Conservation (phyloP, 2,113 vertebrate genomes). For the Protobothrops mucrosquamatus region DNA sequence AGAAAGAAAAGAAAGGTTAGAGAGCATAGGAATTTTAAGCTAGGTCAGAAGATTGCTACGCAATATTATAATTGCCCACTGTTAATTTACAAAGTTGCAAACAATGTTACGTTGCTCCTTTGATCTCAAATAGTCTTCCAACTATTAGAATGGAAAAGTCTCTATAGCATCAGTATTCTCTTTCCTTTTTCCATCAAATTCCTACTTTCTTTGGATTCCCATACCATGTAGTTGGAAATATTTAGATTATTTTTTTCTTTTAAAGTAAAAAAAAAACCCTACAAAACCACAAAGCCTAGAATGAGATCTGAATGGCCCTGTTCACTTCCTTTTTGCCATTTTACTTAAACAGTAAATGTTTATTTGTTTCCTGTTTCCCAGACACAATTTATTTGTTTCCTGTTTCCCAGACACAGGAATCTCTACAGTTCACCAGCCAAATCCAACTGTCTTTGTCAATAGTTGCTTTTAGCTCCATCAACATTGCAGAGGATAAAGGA, state of each 20-base stretch:
- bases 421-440: background rate
- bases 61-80: background rate
- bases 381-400: background rate
- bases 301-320: background rate
- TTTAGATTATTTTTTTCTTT: background rate
- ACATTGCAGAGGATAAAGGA: slow-evolving; percentile 7
- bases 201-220: background rate
- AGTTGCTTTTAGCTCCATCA: background rate
- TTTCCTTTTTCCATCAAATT: background rate
- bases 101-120: background rate
- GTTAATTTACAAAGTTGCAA: background rate
- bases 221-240: background rate
- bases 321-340: slow-evolving; percentile 12
- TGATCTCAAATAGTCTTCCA: background rate
- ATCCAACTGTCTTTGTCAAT: background rate
- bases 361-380: background rate
- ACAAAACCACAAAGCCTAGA: background rate
- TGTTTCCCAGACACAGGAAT: background rate
- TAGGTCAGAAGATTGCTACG: background rate
- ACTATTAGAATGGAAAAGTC: background rate
- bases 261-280: background rate
- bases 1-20: background rate
- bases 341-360: background rate
- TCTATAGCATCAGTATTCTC: background rate
- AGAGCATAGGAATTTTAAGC: background rate